phyloP scores from a whole-genome alignment of 2,113 vertebrate genomes.

The Dendropsophus ebraccatus region DNA sequence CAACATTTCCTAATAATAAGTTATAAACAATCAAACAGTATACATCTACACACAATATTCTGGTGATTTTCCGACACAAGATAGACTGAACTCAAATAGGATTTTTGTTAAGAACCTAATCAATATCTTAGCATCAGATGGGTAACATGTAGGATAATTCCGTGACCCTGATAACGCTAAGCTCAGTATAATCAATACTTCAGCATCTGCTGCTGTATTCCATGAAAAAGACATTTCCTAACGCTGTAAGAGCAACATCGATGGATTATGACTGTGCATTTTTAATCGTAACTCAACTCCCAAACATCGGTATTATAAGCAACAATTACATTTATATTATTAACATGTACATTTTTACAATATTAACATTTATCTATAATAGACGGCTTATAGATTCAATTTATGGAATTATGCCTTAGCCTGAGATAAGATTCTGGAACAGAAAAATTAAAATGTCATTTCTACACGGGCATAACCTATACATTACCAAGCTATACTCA shows the following conservation, averaged over 20 bases:
- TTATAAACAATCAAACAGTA: neutral
- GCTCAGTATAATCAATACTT: constrained; percentile 26
- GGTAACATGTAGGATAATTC: constrained; percentile 13
- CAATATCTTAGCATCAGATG: constrained; percentile 37
- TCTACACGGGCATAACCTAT: no score
- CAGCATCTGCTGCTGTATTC: constrained; percentile 18
- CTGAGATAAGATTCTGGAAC: no score
- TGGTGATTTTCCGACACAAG: neutral
- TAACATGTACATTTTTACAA: neutral
- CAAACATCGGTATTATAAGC: neutral
- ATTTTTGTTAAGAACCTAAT: constrained; percentile 27
- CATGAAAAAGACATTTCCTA: constrained; percentile 8
- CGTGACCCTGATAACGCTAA: constrained; percentile 42
- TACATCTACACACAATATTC: neutral
- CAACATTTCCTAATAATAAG: neutral
- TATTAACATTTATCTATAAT: no score
- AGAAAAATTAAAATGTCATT: no score
- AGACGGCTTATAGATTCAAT: no score
- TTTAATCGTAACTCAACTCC: neutral
- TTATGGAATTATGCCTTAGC: neutral
- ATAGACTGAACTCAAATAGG: constrained; percentile 4
- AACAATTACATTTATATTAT: neutral
- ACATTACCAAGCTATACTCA: no score
- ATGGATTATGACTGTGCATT: neutral
- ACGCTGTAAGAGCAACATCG: neutral